Evolutionary conservation across 2,888 invertebrate genomes (phyloP).

Genomic region (Micropterix aruncella): DNA sequence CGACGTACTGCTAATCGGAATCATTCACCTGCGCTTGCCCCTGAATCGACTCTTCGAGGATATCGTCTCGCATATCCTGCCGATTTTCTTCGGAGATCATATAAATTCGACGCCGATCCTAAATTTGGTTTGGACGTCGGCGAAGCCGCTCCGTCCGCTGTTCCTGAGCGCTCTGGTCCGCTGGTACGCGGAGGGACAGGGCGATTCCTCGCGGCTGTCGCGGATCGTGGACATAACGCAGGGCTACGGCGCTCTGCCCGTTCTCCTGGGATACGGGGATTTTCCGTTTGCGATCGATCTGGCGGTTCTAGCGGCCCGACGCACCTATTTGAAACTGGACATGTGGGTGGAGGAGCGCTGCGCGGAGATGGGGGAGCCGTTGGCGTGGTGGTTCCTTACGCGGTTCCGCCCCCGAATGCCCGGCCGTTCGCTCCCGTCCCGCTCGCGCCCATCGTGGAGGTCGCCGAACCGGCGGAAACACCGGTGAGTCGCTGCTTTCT

Average conservation of each 20-base stretch:
- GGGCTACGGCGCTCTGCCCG: conserved; percentile 66
- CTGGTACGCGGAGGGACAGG: conserved; percentile 71
- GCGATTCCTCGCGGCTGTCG: conserved; percentile 71
- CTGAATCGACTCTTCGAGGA: conserved; percentile 57
- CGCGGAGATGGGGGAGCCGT: too few relatives aligned
- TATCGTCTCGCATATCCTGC: conserved; percentile 61
- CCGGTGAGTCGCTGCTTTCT: too few relatives aligned
- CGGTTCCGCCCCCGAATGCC: too few relatives aligned
- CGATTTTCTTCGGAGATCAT: conserved; percentile 75
- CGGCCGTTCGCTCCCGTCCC: too few relatives aligned
- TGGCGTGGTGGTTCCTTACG: too few relatives aligned
- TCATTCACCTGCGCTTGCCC: conserved; percentile 63
- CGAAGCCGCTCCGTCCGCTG: conserved; percentile 41
- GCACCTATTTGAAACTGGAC: too few relatives aligned
- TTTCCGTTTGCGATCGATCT: conserved; percentile 82
- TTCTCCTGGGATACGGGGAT: conserved; percentile 59
- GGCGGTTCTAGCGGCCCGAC: conserved; percentile 77
- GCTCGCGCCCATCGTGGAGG: too few relatives aligned
- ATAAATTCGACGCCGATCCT: conserved; percentile 78
- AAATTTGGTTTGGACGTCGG: conserved; percentile 82
- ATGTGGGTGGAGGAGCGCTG: too few relatives aligned
- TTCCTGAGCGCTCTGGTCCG: conserved; percentile 85
- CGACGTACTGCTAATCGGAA: conserved; percentile 70
- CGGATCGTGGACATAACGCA: conserved; percentile 83
- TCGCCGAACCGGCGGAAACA: too few relatives aligned